These are phyloP conservation scores for Dasypolia templi DNA, from an alignment of 2,888 invertebrate genomes.

Conservation along the genomic window DNA sequence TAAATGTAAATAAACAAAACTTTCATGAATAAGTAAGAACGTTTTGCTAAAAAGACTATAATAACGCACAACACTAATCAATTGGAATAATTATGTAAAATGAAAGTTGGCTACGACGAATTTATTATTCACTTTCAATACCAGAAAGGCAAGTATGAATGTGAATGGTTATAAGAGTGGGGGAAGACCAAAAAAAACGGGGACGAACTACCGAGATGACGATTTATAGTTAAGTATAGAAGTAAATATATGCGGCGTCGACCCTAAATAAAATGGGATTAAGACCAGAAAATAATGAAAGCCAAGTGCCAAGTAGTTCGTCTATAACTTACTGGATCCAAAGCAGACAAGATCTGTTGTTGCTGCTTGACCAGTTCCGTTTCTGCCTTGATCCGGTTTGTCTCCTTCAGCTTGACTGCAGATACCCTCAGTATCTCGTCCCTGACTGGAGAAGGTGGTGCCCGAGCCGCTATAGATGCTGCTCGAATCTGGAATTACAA, in stretches of 20 bases:
- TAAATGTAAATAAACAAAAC: background rate
- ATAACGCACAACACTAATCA: background rate
- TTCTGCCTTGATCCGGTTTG: conserved; percentile 90
- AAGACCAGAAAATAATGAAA: background rate
- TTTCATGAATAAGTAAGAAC: background rate
- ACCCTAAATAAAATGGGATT: background rate
- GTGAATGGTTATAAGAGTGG: background rate
- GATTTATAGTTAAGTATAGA: background rate
- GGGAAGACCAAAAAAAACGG: background rate
- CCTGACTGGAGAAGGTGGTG: conserved; percentile 84
- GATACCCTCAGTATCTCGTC: conserved; percentile 87
- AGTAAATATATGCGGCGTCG: background rate
- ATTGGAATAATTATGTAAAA: background rate
- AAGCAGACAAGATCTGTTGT: conserved; percentile 89
- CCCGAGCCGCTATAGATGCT: conserved; percentile 82
- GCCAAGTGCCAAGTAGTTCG: background rate
- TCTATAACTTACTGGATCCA: conserved; percentile 80
- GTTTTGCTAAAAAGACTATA: background rate
- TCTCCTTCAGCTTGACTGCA: conserved; percentile 90
- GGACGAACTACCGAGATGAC: background rate
- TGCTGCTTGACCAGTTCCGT: conserved; percentile 90
- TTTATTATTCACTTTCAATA: background rate
- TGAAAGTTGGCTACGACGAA: background rate
- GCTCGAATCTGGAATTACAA: conserved; percentile 79
- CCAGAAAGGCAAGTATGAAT: background rate